These are phyloP conservation scores for Parasteatoda tepidariorum DNA, from an alignment of 1,140 invertebrate species.

Conservation along the genomic window DNA sequence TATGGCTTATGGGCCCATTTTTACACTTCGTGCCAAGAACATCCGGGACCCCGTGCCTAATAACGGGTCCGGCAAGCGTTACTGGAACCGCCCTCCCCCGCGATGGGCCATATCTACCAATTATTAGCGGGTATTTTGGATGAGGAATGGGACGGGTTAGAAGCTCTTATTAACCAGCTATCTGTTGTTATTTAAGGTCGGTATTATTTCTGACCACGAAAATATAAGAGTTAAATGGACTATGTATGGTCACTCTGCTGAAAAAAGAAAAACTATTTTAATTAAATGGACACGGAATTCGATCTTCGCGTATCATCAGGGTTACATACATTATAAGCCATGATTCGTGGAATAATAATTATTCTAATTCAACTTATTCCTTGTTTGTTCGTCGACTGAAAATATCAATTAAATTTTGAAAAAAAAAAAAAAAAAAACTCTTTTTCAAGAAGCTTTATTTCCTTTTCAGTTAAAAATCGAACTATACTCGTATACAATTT, in stretches of 20 bases:
- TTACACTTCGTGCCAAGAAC: conserved; percentile 54
- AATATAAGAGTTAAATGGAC: neutral
- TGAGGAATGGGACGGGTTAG: conserved; percentile 49
- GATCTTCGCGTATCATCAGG: neutral
- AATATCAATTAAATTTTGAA: too few relatives aligned
- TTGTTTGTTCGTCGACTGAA: too few relatives aligned
- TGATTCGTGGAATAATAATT: too few relatives aligned
- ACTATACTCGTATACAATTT: too few relatives aligned
- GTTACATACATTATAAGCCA: too few relatives aligned
- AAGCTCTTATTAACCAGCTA: conserved; percentile 41
- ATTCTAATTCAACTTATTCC: too few relatives aligned
- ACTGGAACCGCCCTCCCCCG: conserved; percentile 48
- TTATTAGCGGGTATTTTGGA: conserved; percentile 48
- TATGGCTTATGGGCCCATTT: conserved; percentile 59
- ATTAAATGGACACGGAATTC: conserved; percentile 30
- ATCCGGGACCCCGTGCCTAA: conserved; percentile 53
- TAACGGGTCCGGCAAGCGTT: conserved; percentile 57
- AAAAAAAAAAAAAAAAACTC: too few relatives aligned
- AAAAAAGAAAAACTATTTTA: conserved; percentile 16
- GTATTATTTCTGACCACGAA: conserved; percentile 20
- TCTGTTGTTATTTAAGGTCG: conserved; percentile 22
- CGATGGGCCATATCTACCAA: conserved; percentile 37
- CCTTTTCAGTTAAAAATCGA: too few relatives aligned
- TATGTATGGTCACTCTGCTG: neutral
- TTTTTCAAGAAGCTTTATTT: too few relatives aligned